These are phyloP conservation scores for Psittacula cyanocephala DNA, from an alignment of 2,113 vertebrate genomes.

Conservation along the genomic window DNA sequence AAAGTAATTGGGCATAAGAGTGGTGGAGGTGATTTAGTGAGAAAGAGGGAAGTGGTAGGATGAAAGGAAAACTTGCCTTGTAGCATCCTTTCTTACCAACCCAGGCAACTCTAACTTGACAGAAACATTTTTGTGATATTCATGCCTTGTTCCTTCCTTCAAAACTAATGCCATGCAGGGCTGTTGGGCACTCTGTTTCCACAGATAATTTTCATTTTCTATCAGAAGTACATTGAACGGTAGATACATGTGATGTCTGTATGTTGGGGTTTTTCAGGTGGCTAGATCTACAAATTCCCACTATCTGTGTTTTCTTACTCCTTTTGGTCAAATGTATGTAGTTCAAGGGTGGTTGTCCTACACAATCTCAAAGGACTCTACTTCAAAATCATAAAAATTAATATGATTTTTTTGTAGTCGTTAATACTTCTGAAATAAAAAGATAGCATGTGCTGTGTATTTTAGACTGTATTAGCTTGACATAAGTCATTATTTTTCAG, in stretches of 20 bases:
- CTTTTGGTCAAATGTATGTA: not conserved
- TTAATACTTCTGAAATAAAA: not conserved
- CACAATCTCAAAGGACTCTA: not conserved
- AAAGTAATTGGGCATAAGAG: not conserved
- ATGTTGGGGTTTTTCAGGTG: not conserved
- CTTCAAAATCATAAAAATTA: not conserved
- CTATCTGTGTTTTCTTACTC: not conserved
- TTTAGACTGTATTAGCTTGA: not conserved
- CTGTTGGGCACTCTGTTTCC: not conserved
- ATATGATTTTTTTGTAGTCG: not conserved
- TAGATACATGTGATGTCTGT: not conserved
- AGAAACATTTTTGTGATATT: not conserved
- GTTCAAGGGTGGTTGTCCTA: not conserved
- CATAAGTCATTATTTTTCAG: not conserved
- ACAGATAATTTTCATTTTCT: not conserved
- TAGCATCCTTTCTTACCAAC: not conserved
- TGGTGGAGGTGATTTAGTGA: not conserved
- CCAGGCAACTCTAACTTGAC: not conserved
- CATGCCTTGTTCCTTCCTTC: not conserved
- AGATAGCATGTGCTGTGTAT: not conserved
- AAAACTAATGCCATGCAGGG: not conserved
- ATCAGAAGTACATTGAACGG: not conserved
- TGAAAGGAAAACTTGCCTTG: not conserved
- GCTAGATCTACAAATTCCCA: not conserved
- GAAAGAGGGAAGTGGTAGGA: not conserved